Percentiles rank a stretch among this genome's conserved stretches.
Evolutionary conservation across 2,888 invertebrate genomes (phyloP).

Genomic region (Mellilla xanthometata): DNA sequence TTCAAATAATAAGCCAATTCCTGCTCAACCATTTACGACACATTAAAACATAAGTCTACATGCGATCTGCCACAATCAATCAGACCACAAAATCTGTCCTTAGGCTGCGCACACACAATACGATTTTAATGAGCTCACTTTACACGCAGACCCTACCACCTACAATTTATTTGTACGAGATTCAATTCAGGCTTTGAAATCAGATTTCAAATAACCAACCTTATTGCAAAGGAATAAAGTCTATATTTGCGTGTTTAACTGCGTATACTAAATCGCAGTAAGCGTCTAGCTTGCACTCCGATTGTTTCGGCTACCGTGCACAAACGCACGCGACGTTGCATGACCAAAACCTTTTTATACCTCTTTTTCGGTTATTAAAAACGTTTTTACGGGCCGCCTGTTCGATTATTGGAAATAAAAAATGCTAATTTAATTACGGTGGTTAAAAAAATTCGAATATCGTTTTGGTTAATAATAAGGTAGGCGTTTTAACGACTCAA

Average conservation of each 20-base stretch:
- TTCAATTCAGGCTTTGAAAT: no score
- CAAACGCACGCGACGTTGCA: constrained; percentile 72
- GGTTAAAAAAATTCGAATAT: constrained; percentile 5
- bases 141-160: constrained; percentile 24
- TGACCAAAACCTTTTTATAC: constrained; percentile 47
- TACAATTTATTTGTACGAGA: no score
- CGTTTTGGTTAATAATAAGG: constrained; percentile 2
- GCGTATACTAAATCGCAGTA: no score
- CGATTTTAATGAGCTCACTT: constrained; percentile 38
- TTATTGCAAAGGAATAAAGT: no score
- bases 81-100: constrained; percentile 29
- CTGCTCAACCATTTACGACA: no score
- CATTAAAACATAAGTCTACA: no score
- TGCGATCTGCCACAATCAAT: constrained; percentile 21
- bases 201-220: no score
- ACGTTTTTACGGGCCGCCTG: constrained; percentile 30
- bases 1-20: no score
- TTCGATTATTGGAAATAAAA: constrained; percentile 22
- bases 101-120: constrained; percentile 32
- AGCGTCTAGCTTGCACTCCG: constrained; percentile 28
- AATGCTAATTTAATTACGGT: constrained; percentile 18
- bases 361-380: constrained; percentile 24
- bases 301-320: constrained; percentile 50
- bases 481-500: constrained; percentile 16
- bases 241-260: no score